Base-by-base conservation (phyloP, 2,888 invertebrate genomes). In the Temnothorax unifasciatus region DNA sequence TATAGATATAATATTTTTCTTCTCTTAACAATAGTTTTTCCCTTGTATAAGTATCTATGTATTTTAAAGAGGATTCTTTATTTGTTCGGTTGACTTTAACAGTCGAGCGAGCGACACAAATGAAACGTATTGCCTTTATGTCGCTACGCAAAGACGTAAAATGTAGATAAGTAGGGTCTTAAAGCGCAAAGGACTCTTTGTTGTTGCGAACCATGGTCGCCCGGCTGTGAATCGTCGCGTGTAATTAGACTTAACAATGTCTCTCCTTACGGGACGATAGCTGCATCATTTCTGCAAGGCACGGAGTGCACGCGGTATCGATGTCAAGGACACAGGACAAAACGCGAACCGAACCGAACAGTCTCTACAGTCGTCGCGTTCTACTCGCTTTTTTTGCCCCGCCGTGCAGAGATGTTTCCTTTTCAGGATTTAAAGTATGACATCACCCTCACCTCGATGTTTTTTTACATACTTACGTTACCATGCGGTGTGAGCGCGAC, bases 371-470 rank as follows among this genome's bases (percentile, higher is more conserved):
- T 69, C 77, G 77, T 71, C 29, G 29, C 69, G 38, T 81, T 85
- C 75, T 25, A 73, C 71, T 71, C 59, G 41, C 84, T 83, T 86
- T 82, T 82, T 18, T 18, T 68, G 44, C 73, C 82, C 38, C 54
- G 79, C 82, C 84, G 74, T 85, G 41, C 34, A 34, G 79, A 87
- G 83, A 88, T 86, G 90, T 90, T 91, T 91, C 92, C 92, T 92
- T 92, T 87, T 92, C 90, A 73, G 92, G 92, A 88, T 89, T 89
- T 89, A 88, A 90, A 86, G 88, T 75, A 87, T 92, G 92, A 92
- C 91, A 88, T 92, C 92, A 92, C 81, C 89, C 83, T 87, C 87
- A 86, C 86, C 64, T 87, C 76, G 82, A 25, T 59, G 79, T 68
- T 84, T 84, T 87, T 87, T 87, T 87, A 29, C 29, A 3, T 87